Percentiles rank a stretch among this genome's conserved stretches.
phyloP scores from a whole-genome alignment of 2,797 vertebrate species.

The Craterocephalus amniculus region DNA sequence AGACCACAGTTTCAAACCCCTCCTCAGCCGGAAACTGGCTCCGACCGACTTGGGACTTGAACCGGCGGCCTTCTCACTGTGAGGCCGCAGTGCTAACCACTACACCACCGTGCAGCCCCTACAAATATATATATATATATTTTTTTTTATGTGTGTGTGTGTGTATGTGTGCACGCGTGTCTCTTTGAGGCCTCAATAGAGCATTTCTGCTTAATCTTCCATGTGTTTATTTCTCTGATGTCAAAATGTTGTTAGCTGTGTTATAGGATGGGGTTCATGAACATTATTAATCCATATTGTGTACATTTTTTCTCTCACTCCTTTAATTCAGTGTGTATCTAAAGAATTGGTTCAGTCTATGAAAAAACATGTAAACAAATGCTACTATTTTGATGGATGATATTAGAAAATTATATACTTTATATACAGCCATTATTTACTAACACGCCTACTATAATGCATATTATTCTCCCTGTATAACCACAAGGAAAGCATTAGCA shows the following conservation, averaged over 20 bases:
- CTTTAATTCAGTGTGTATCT: slow-evolving; percentile 55
- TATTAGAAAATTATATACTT: slow-evolving; percentile 75
- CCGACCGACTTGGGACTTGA: no score
- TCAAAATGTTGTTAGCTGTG: slow-evolving; percentile 9
- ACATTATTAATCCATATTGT: slow-evolving; percentile 43
- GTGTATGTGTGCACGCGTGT: no score
- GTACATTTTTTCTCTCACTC: slow-evolving; percentile 44
- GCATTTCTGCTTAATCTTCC: not conserved
- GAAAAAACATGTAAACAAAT: slow-evolving; percentile 55
- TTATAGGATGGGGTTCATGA: slow-evolving; percentile 58
- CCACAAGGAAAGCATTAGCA: slow-evolving; percentile 75
- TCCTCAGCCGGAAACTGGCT: no score
- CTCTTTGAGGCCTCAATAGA: not conserved
- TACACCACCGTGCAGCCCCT: no score
- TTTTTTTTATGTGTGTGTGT: no score
- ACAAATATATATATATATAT: no score
- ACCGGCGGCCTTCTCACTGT: no score
- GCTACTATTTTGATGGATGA: slow-evolving; percentile 79
- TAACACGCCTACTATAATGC: slow-evolving; percentile 68
- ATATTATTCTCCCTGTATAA: slow-evolving; percentile 79
- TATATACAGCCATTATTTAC: slow-evolving; percentile 71
- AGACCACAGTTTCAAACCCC: no score
- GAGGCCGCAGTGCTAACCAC: no score
- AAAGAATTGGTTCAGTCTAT: slow-evolving; percentile 52
- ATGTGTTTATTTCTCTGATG: not conserved